Evolutionary conservation across 2,888 invertebrate genomes (phyloP), one percentile per base, ranked within the genome.

Genomic region (Oegoconia quadripuncta): DNA sequence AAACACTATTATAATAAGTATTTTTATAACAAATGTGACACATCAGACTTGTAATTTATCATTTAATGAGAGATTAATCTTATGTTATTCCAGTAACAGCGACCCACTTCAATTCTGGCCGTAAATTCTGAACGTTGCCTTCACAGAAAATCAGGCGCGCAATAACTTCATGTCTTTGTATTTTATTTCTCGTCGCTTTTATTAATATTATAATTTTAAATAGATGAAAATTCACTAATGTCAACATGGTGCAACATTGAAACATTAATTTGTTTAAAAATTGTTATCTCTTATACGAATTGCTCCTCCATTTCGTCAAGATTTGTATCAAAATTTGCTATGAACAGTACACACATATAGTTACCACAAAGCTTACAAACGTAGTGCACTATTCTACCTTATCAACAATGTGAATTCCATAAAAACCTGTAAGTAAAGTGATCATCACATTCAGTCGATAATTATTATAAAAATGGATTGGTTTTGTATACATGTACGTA

Each of bases 21-120:
- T 38, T 49, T 63, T n/a, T 14, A 56, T 53, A 62, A 59, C 55
- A 46, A 59, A 58, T 46, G 52, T 57, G 59, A 59, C 59, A 56
- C 52, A 39, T 71, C 71, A 71, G 73, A 72, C 71, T 72, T 72
- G 62, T 63, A 48, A 30, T 37, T 42, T 42, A 38, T 30, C 31
- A 42, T 37, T 12, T 29, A 55, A 63, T 55, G 52, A 64, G 55
- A 64, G 51, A 53, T 47, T 47, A 49, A 54, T 47, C 45, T 59
- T 61, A 60, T 17, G 28, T 23, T 45, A 48, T 44, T 38, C 34
- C 34, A 18, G 49, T 46, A 41, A 59, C 51, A 52, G 54, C 50
- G 51, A 53, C 53, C 62, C 66, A 65, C 52, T 66, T 67, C 67
- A 66, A 49, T 50, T 48, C 51, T n/a, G n/a, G 57, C 50, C 45